phyloP scores from a whole-genome alignment of 2,797 vertebrate genomes.

The Ceyx erithaca region DNA sequence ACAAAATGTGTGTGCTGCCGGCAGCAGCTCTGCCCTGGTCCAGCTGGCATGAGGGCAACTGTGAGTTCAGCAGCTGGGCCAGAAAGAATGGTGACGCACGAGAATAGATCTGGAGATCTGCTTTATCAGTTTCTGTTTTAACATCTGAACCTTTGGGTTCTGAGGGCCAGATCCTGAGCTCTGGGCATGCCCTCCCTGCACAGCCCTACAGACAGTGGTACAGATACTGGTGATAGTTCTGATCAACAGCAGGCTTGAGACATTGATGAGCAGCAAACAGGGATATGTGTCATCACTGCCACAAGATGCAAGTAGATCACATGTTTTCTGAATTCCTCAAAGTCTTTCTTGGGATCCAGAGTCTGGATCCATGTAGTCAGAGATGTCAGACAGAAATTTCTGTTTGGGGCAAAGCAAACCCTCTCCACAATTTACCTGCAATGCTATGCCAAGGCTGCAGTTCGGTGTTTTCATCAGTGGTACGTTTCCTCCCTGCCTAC shows the following conservation, averaged over 20 bases:
- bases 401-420: background rate
- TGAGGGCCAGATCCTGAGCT: background rate
- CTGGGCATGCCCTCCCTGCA: background rate
- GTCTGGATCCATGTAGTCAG: background rate
- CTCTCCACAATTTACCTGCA: background rate
- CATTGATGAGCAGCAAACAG: background rate
- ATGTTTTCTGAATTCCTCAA: background rate
- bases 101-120: background rate
- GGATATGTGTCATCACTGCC: background rate
- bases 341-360: background rate
- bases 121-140: conserved; percentile 30
- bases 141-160: background rate
- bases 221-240: background rate
- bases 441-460: background rate
- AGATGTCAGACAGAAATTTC: background rate
- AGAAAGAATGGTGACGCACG: conserved; percentile 19
- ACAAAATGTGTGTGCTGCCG: background rate
- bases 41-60: conserved; percentile 54
- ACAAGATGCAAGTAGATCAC: background rate
- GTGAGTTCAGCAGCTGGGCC: conserved; percentile 41
- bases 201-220: background rate
- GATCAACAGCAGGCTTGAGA: background rate
- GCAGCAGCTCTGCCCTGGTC: conserved; percentile 17
- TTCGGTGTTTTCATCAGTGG: background rate
- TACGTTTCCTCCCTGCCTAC: background rate